Percentiles rank a stretch among this genome's conserved stretches.
Conservation (phyloP, 2,888 invertebrate species). For the Cryptosula pallasiana region DNA sequence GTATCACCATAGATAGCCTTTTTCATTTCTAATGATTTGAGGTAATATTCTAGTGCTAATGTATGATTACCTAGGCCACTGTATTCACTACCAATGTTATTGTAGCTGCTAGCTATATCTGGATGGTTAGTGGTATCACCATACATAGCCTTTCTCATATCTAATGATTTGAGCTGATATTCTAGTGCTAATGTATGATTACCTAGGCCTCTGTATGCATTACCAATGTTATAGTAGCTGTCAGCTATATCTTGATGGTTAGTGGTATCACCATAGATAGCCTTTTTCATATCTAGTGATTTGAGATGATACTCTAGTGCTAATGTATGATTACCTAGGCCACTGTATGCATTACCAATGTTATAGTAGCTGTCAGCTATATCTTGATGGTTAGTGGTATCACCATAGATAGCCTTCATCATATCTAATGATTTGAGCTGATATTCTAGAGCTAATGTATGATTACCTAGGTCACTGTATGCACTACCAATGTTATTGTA, state of each 20-base stretch:
- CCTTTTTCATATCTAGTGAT: not conserved
- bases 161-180: not conserved
- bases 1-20: not conserved
- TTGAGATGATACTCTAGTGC: not conserved
- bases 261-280: not conserved
- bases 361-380: conserved; percentile 18
- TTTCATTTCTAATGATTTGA: not conserved
- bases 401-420: not conserved
- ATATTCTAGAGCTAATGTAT: not conserved
- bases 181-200: not conserved
- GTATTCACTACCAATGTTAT: not conserved
- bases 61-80: not conserved
- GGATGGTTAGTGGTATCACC: not conserved
- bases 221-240: not conserved
- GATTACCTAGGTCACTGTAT: not conserved
- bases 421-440: not conserved
- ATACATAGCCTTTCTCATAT: not conserved
- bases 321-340: not conserved
- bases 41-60: not conserved
- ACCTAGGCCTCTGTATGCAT: not conserved
- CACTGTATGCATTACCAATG: not conserved
- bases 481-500: conserved; percentile 11
- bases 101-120: not conserved
- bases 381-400: not conserved
- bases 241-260: not conserved